A percentile compares a stretch with the other conserved stretches of the same genome.
These are phyloP conservation scores for Nomada hirtipes DNA, from an alignment of 2,888 invertebrate species.

Conservation along the genomic window DNA sequence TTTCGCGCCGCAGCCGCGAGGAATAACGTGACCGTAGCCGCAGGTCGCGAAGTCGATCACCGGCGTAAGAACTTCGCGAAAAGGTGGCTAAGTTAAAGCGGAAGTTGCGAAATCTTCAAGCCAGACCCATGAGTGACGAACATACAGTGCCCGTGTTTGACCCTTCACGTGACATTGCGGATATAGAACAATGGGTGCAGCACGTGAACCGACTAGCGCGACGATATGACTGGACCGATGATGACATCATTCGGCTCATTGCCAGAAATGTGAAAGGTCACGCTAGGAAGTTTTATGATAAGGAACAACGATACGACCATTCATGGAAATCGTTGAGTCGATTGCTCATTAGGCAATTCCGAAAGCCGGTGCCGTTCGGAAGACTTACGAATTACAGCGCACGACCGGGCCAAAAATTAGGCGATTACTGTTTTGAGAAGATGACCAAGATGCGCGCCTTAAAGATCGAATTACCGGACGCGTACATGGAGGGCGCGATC, in stretches of 20 bases:
- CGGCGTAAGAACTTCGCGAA: neutral
- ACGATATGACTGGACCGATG: conserved; percentile 1
- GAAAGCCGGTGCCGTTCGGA: conserved; percentile 1
- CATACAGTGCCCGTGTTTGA: neutral
- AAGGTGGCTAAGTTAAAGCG: neutral
- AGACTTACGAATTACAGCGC: neutral
- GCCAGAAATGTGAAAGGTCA: conserved; percentile 5
- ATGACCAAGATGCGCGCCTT: neutral
- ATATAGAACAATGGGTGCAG: neutral
- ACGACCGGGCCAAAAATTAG: neutral
- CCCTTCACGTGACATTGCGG: conserved; percentile 1
- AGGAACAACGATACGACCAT: neutral
- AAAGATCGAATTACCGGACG: neutral
- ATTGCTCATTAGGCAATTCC: neutral
- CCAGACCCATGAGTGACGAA: neutral
- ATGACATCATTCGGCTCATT: neutral
- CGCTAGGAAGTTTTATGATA: no score
- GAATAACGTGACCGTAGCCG: no score
- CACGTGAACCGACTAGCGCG: neutral
- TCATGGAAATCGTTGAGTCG: neutral
- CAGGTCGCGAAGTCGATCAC: neutral
- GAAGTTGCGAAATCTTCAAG: neutral
- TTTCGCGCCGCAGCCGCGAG: no score
- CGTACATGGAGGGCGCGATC: neutral
- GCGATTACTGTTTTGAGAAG: conserved; percentile 14